phyloP scores from a whole-genome alignment of 2,888 invertebrate genomes.

The Lacanobia wlatinum region DNA sequence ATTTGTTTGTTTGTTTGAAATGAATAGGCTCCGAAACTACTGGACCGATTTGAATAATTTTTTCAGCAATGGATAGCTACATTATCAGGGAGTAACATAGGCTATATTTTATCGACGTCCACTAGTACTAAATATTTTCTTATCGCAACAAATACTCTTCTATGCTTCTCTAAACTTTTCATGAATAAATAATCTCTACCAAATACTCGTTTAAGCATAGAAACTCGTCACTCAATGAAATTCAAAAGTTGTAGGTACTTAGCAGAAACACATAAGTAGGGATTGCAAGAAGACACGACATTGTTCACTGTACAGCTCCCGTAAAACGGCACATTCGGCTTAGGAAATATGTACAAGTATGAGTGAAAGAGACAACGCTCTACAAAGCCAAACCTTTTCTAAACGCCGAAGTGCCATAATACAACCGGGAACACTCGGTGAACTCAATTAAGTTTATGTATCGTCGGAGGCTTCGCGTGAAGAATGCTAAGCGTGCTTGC shows the following conservation, averaged over 20 bases:
- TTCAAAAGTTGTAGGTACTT: no score
- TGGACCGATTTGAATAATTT: no score
- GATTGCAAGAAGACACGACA: neutral
- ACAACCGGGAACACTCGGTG: conserved; percentile 40
- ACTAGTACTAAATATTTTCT: no score
- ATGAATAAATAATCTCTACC: no score
- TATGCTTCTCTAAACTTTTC: no score
- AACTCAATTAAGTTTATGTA: conserved; percentile 68
- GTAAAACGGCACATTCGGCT: neutral
- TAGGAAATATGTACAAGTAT: neutral
- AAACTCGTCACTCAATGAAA: conserved; percentile 9
- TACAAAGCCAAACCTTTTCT: neutral
- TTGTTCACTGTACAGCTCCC: neutral
- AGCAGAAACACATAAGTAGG: conserved; percentile 7
- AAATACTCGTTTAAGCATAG: no score
- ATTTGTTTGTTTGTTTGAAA: no score
- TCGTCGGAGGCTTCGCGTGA: conserved; percentile 43
- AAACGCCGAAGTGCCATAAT: neutral
- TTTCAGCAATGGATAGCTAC: no score
- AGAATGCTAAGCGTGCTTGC: conserved; percentile 57
- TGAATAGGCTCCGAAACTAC: no score
- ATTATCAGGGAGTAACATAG: no score
- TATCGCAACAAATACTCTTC: no score
- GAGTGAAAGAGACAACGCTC: neutral
- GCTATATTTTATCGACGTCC: no score